Base-by-base conservation (phyloP, 2,797 vertebrate species). In the Siniperca obscura region DNA sequence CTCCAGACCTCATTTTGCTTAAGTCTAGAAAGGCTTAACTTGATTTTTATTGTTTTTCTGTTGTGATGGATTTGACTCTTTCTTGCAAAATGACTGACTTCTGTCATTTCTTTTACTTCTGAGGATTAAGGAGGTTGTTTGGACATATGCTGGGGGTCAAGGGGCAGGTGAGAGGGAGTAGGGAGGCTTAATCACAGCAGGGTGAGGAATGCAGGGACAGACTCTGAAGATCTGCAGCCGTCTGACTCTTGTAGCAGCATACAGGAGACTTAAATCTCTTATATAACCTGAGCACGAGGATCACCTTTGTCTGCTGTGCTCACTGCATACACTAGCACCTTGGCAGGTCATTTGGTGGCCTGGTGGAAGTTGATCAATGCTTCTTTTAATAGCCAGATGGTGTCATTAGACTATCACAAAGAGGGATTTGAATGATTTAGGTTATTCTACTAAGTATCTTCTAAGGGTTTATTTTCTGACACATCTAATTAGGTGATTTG, bases 131-230 rank as follows among this genome's bases (percentile, higher is more conserved):
- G 87, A 86, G 80, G 80, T 86, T 93, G 92, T 94, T 95, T 94
- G 87, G 92, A 94, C 89, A 92, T 93, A 92, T 93, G 90, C 90
- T 59, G 30, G 74, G 82, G 91, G 92, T 91, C 91, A 91, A 80
- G 89, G 92, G 92, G 87, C 78, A 90, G 74, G 25, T n/a, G 30
- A 81, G 83, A 81, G 89, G 81, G 85, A 89, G 82, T 74, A 40
- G 75, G 74, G 76, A 73, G 78, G 85, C 81, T 91, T 85, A 82
- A 89, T 93, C 79, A 76, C 89, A 87, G 85, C 72, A 57, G 84
- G 80, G 89, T 92, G 92, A 92, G 93, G 93, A 95, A 95, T 94
- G 93, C 88, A 87, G 76, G 78, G 93, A 95, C 87, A 91, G 82
- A 84, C 75, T 59, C 68, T 65, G 70, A 77, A 80, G 80, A 90